These are phyloP conservation scores for Sebastiscus albofasciatus DNA, from an alignment of 2,797 vertebrate genomes.

Conservation along the genomic window DNA sequence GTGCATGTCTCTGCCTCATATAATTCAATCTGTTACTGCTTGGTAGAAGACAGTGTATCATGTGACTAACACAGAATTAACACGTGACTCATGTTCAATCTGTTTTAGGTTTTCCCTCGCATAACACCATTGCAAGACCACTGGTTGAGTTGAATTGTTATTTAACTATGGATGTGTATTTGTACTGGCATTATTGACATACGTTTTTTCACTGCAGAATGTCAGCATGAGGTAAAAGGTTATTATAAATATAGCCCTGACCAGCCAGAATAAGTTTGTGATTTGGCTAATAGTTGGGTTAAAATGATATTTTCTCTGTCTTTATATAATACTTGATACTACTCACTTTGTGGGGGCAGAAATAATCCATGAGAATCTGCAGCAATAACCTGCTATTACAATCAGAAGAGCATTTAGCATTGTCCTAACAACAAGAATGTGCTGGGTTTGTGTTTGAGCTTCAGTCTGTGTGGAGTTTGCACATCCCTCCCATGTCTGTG, in stretches of 20 bases:
- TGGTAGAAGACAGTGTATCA: not conserved
- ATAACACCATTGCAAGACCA: not conserved
- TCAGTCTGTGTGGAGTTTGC: not conserved
- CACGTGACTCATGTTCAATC: not conserved
- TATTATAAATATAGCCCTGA: not conserved
- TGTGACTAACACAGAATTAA: not conserved
- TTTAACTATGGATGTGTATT: not conserved
- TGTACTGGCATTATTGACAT: not conserved
- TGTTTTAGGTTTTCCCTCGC: not conserved
- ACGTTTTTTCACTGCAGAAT: not conserved
- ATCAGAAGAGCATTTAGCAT: slow-evolving; percentile 9
- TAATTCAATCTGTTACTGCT: slow-evolving; percentile 4
- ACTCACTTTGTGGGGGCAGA: not conserved
- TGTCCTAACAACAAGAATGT: not conserved
- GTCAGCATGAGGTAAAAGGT: not conserved
- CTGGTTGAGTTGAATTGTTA: not conserved
- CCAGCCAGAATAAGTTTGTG: not conserved
- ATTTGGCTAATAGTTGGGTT: not conserved
- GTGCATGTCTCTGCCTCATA: slow-evolving; percentile 11
- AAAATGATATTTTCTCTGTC: not conserved
- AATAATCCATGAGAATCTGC: slow-evolving; percentile 3
- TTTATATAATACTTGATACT: slow-evolving; percentile 16
- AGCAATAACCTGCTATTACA: slow-evolving; percentile 27
- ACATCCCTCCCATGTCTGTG: not conserved
- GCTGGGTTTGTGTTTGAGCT: not conserved